Conservation (phyloP, 2,888 invertebrate species). For the Chymomyza procnemis region DNA sequence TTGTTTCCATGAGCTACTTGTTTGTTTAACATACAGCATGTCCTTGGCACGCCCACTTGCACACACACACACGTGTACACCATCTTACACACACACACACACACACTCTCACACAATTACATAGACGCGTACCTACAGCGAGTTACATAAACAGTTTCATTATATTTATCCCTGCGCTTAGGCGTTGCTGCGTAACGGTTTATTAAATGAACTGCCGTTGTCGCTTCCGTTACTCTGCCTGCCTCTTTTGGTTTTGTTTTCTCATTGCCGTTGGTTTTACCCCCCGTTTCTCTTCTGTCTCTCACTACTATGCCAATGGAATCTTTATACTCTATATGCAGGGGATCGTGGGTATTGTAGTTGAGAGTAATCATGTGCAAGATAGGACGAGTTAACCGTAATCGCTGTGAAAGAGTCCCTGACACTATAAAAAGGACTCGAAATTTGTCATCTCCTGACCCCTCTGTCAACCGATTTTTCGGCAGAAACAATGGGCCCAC, state of each 20-base stretch:
- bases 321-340: no score
- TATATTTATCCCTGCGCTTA: conserved; percentile 30
- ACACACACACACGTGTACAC: conserved; percentile 5
- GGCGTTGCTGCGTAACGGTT: conserved; percentile 52
- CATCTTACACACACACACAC: background rate
- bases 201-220: conserved; percentile 36
- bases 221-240: background rate
- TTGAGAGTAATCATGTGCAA: no score
- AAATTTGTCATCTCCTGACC: no score
- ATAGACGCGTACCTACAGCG: background rate
- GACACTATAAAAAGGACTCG: no score
- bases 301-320: background rate
- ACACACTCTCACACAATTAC: background rate
- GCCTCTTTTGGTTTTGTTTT: background rate
- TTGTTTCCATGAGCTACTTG: background rate
- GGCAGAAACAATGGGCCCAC: no score
- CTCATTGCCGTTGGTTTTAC: background rate
- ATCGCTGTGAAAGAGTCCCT: no score
- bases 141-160: conserved; percentile 44
- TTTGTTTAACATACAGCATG: background rate
- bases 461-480: no score
- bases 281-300: background rate
- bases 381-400: no score
- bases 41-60: background rate
- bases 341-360: no score